These are phyloP conservation scores for Catocala fraxini DNA, from an alignment of 2,888 invertebrate genomes.

Conservation along the genomic window DNA sequence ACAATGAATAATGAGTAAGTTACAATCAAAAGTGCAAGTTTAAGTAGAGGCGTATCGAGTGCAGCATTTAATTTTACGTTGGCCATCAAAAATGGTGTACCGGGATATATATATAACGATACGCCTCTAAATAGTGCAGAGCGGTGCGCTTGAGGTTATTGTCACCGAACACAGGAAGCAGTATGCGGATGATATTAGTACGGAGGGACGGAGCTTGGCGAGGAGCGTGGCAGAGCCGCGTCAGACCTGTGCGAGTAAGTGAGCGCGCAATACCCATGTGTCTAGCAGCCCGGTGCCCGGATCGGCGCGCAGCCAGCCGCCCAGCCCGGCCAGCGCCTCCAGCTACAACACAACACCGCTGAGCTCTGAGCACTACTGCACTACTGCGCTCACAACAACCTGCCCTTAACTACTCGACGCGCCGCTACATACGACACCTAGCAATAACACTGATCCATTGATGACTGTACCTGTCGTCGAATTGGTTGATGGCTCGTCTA, in stretches of 20 bases:
- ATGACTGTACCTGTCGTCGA: too few relatives aligned
- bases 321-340: conserved; percentile 86
- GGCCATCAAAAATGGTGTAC: neutral
- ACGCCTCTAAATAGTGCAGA: conserved; percentile 9
- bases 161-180: conserved; percentile 62
- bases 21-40: conserved; percentile 13
- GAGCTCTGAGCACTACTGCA: conserved; percentile 58
- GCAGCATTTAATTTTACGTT: neutral
- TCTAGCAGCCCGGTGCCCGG: conserved; percentile 84
- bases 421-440: conserved; percentile 5
- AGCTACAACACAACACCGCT: conserved; percentile 79
- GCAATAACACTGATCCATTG: too few relatives aligned
- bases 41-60: conserved; percentile 21
- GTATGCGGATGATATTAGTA: conserved; percentile 49
- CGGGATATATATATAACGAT: neutral
- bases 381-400: conserved; percentile 48
- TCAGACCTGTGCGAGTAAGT: conserved; percentile 88
- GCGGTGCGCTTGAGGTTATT: conserved; percentile 12
- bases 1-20: conserved; percentile 31
- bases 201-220: conserved; percentile 48
- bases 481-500: too few relatives aligned
- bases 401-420: conserved; percentile 11
- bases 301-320: conserved; percentile 85
- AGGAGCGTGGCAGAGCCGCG: conserved; percentile 68
- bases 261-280: conserved; percentile 88